Conservation (phyloP, 2,888 invertebrate genomes). For the Orthonychiurus folsomi region DNA sequence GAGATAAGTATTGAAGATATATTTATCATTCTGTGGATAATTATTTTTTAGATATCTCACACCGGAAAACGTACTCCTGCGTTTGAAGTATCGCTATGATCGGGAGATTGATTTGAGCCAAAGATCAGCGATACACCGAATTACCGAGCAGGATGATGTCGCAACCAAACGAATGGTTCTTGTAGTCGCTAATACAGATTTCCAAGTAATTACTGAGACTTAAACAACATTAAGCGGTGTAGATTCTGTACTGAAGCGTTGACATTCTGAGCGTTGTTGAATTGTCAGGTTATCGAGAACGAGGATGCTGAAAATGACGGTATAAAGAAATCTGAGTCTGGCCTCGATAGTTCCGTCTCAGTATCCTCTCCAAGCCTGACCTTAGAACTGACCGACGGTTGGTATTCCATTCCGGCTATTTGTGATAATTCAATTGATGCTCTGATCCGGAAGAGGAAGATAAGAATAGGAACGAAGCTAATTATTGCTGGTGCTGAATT, state of each 20-base stretch:
- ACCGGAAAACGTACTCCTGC: conserved; percentile 3
- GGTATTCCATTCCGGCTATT: not conserved
- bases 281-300: no score
- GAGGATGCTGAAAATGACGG: no score
- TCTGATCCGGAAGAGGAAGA: not conserved
- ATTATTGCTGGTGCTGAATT: not conserved
- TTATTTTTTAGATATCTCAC: no score
- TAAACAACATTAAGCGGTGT: no score
- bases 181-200: not conserved
- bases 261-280: not conserved
- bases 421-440: not conserved
- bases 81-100: conserved; percentile 4
- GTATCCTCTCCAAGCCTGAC: no score
- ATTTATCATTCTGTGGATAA: not conserved
- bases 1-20: not conserved
- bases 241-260: not conserved
- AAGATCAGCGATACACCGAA: not conserved
- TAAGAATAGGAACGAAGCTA: not conserved
- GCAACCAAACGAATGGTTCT: not conserved
- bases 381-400: conserved; percentile 4
- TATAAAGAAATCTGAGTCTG: no score
- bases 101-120: not conserved
- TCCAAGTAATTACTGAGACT: no score
- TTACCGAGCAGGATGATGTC: not conserved
- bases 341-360: no score